Evolutionary conservation across 2,797 vertebrate genomes (phyloP).

Genomic region (Pangasius larnaudii): DNA sequence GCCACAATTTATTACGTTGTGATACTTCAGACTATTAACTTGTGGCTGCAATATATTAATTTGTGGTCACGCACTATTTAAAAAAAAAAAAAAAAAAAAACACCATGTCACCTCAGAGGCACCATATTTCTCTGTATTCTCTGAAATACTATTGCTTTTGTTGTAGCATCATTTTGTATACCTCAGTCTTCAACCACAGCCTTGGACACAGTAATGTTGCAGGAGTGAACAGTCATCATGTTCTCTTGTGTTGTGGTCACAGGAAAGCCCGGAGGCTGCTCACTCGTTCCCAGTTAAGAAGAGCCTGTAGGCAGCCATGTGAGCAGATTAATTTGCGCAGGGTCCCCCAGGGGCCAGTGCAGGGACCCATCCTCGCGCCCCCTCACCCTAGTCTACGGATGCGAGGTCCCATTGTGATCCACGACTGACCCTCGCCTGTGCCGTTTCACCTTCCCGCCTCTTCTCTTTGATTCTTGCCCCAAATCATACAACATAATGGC

Average conservation of each 20-base stretch:
- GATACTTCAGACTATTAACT: background rate
- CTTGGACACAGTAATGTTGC: constrained; percentile 5
- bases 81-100: background rate
- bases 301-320: constrained; percentile 87
- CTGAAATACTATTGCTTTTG: constrained; percentile 27
- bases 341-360: constrained; percentile 71
- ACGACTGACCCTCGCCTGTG: constrained; percentile 71
- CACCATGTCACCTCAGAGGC: background rate
- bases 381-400: constrained; percentile 81
- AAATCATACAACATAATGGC: constrained; percentile 14
- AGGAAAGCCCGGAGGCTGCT: constrained; percentile 89
- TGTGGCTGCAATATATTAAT: background rate
- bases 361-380: constrained; percentile 75
- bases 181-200: constrained; percentile 33
- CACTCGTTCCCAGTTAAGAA: constrained; percentile 87
- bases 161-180: constrained; percentile 20
- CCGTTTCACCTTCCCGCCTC: constrained; percentile 25
- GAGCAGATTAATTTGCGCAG: constrained; percentile 81
- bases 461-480: constrained; percentile 28
- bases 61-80: background rate
- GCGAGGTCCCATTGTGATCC: constrained; percentile 83
- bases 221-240: constrained; percentile 30
- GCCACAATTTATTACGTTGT: background rate
- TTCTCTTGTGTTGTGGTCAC: constrained; percentile 52
- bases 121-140: background rate